Evolutionary conservation across 1,140 invertebrate genomes (phyloP).

Genomic region (Trachelipus rathkii): DNA sequence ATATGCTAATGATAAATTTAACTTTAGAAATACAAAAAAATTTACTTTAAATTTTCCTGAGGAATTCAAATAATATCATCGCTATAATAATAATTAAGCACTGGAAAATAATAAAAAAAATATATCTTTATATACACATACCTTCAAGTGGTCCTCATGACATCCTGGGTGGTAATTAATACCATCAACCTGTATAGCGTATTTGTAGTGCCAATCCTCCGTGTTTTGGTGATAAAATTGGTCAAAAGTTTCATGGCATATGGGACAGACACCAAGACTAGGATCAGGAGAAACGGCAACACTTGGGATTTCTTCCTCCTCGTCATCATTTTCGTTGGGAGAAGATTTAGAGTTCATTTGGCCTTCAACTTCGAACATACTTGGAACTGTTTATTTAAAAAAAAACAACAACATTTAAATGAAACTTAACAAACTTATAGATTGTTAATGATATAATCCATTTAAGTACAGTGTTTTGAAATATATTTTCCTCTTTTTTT

Average conservation of each 20-base stretch:
- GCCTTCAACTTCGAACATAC: slow-evolving; percentile 74
- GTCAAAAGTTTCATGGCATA: slow-evolving; percentile 87
- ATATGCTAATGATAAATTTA: no score
- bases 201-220: slow-evolving; percentile 90
- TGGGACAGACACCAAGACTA: slow-evolving; percentile 65
- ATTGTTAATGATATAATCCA: no score
- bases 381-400: slow-evolving; percentile 63
- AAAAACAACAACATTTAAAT: no score
- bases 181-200: slow-evolving; percentile 71
- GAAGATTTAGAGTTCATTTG: slow-evolving; percentile 47
- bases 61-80: no score
- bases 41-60: no score
- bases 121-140: slow-evolving; percentile 48
- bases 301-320: slow-evolving; percentile 55
- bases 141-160: slow-evolving; percentile 77
- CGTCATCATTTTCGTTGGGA: slow-evolving; percentile 49
- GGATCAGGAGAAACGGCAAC: slow-evolving; percentile 54
- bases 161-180: slow-evolving; percentile 86
- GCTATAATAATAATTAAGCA: no score
- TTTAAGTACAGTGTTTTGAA: no score
- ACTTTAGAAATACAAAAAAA: no score
- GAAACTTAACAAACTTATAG: not conserved
- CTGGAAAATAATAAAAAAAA: no score
- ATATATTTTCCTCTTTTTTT: no score
- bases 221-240: slow-evolving; percentile 91